phyloP scores from a whole-genome alignment of 1,140 invertebrate genomes.

The Drosophila trapezifrons region DNA sequence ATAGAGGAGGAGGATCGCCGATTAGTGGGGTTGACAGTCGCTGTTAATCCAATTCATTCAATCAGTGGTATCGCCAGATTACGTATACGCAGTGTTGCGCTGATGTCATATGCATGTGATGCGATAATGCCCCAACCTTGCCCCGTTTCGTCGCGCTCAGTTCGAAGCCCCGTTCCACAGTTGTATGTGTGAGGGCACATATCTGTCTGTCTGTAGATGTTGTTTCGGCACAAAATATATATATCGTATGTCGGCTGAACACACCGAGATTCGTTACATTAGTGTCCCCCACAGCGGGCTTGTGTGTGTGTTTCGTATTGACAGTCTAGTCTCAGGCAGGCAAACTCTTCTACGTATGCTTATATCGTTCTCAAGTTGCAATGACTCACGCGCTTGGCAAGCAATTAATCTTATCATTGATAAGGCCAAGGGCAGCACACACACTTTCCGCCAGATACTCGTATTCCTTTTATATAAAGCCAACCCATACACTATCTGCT shows the following conservation, averaged over 20 bases:
- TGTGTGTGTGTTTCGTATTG: slow-evolving; percentile 11
- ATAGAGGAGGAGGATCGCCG: slow-evolving; percentile 6
- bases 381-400: slow-evolving; percentile 54
- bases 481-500: neutral
- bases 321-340: slow-evolving; percentile 39
- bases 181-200: slow-evolving; percentile 19
- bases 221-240: slow-evolving; percentile 20
- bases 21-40: slow-evolving; percentile 17
- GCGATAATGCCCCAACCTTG: slow-evolving; percentile 77
- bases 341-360: slow-evolving; percentile 38
- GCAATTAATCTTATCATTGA: slow-evolving; percentile 81
- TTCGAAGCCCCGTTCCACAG: slow-evolving; percentile 38
- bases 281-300: slow-evolving; percentile 7
- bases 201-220: slow-evolving; percentile 26
- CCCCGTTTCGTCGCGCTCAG: slow-evolving; percentile 60
- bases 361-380: slow-evolving; percentile 20
- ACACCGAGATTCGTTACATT: slow-evolving; percentile 17
- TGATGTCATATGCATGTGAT: slow-evolving; percentile 82
- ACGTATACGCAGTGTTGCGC: slow-evolving; percentile 60
- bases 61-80: slow-evolving; percentile 47
- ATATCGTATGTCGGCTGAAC: slow-evolving; percentile 12
- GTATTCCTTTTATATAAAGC: slow-evolving; percentile 19
- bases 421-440: slow-evolving; percentile 73
- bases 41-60: slow-evolving; percentile 38
- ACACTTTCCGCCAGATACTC: slow-evolving; percentile 25